Base-by-base conservation (phyloP, 2,113 vertebrate genomes). In the Stercorarius parasiticus region DNA sequence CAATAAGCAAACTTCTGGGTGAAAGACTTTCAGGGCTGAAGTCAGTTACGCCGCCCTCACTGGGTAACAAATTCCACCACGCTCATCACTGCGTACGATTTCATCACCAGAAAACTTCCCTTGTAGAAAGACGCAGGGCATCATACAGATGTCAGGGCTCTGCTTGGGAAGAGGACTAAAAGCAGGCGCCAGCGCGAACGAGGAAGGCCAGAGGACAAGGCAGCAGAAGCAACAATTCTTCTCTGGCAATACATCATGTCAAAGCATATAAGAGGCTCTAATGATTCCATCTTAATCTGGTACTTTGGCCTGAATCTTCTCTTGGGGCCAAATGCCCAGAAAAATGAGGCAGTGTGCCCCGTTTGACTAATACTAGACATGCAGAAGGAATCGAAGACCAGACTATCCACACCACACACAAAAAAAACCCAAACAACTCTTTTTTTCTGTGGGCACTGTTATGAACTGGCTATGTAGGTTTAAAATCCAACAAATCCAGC, bases 121-220 rank as follows among this genome's bases (percentile, higher is more conserved):
- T 38, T 58, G 62, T 40, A n/a, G n/a, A 34, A 78, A 43, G 61
- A 32, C 13, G 71, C 29, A 42, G 43, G 74, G 53, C 45, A 58
- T 32, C 53, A n/a, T 5, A 67, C 2, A 50, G 72, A 55, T 56
- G 66, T 15, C 18, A 40, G 26, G 15, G 27, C 10, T 45, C 43
- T 27, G 49, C 67, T 66, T 58, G 43, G 40, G 11, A 62, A 52
- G 36, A 74, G 19, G 19, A 56, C 43, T 56, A 15, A 47, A 80
- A 74, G 26, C 12, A 45, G 36, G 79, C 0, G 1, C 34, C 38
- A 55, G 18, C 0, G 0, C 13, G 15, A 82, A 34, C 26, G 53
- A 82, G 38, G 64, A 88, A 62, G 32, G 42, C 15, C 79, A 74
- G 43, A 52, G 38, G 49, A 42, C n/a, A 38, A 92, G 30, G 32